A percentile compares a stretch with the other conserved stretches of the same genome.
phyloP scores from a whole-genome alignment of 2,797 vertebrate genomes.

The Limosa lapponica region DNA sequence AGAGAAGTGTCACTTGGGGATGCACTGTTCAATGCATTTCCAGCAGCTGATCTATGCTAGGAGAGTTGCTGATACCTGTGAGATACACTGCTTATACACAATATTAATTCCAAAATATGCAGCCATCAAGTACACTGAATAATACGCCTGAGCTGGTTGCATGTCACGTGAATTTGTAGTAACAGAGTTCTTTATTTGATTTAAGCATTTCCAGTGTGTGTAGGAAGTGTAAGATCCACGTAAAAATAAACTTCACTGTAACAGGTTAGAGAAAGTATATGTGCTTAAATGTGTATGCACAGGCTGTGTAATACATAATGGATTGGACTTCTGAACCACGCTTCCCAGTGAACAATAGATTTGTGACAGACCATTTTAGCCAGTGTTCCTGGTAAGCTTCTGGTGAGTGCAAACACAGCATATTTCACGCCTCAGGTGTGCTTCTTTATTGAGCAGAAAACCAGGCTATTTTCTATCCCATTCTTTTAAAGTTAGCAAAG shows the following conservation, averaged over 20 bases:
- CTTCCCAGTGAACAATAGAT: not conserved
- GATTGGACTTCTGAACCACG: not conserved
- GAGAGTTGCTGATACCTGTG: not conserved
- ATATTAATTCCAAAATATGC: conserved; percentile 24
- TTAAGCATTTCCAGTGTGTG: not conserved
- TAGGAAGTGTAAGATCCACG: not conserved
- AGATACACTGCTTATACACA: not conserved
- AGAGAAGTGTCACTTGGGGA: not conserved
- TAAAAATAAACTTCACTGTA: not conserved
- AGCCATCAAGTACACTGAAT: not conserved
- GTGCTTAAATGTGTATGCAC: not conserved
- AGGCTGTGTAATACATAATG: not conserved
- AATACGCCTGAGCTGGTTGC: not conserved
- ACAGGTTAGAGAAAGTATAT: not conserved
- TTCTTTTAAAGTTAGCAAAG: not conserved
- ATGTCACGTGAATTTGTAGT: not conserved
- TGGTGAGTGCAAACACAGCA: not conserved
- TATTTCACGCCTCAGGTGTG: not conserved
- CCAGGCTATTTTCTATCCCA: not conserved
- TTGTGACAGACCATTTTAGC: not conserved
- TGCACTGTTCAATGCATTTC: not conserved
- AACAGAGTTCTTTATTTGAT: not conserved
- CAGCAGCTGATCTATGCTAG: not conserved
- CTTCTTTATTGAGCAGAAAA: not conserved
- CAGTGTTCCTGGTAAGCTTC: not conserved